A percentile compares a stretch with the other conserved stretches of the same genome.
Evolutionary conservation across 2,888 invertebrate genomes (phyloP).

Genomic region (Julus scanicus): DNA sequence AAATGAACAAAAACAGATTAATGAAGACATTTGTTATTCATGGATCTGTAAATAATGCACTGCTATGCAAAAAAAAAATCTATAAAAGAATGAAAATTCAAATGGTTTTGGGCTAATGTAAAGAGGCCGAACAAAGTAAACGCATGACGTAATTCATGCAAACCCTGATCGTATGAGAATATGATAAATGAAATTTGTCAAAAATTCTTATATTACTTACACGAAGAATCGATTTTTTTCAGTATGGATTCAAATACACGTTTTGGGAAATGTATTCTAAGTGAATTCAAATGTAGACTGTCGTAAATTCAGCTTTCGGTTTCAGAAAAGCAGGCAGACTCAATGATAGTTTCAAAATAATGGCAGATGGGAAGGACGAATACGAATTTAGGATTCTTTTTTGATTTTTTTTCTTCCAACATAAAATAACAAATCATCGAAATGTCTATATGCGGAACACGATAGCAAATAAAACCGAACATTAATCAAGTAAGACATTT

Average conservation of each 20-base stretch:
- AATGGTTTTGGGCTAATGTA: not conserved
- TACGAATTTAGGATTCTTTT: not conserved
- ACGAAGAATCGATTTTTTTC: constrained; percentile 37
- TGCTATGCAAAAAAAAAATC: not conserved
- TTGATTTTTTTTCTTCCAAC: constrained; percentile 13
- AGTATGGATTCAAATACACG: not conserved
- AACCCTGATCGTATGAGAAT: not conserved
- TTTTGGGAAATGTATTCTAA: constrained; percentile 25
- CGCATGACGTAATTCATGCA: not conserved
- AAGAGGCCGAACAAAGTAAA: not conserved
- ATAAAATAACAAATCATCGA: constrained; percentile 34
- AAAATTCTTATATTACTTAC: constrained; percentile 10
- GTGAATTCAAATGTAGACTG: constrained; percentile 12
- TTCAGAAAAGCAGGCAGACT: not conserved
- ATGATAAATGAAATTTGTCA: constrained; percentile 41
- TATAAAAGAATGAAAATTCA: constrained; percentile 30
- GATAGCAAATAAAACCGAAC: constrained; percentile 34
- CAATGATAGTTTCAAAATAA: constrained; percentile 42
- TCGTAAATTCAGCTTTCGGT: not conserved
- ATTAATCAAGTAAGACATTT: constrained; percentile 14
- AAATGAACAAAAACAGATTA: too few species aligned
- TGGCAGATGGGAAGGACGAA: constrained; percentile 7
- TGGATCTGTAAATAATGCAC: not conserved
- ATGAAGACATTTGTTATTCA: not conserved
- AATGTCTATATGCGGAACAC: constrained; percentile 27